Conservation (phyloP, 2,797 vertebrate species). For the Sciurus vulgaris region DNA sequence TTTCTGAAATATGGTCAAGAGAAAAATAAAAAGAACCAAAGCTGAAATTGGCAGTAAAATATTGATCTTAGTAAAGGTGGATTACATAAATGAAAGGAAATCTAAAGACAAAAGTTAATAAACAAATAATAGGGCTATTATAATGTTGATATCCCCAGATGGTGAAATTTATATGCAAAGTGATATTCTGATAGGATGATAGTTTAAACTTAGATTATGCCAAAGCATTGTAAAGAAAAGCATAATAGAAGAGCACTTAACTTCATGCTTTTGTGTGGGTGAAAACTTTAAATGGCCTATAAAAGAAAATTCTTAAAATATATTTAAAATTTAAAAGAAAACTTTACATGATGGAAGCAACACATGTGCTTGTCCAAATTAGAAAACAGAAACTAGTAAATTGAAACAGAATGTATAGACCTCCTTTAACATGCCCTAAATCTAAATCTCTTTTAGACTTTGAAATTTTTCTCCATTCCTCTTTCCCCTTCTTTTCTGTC, state of each 20-base stretch:
- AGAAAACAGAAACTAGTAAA: too few species aligned
- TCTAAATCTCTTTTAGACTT: too few species aligned
- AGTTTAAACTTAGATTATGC: not conserved
- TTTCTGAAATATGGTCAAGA: not conserved
- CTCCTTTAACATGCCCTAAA: too few species aligned
- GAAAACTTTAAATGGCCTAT: not conserved
- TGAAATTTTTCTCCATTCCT: too few species aligned
- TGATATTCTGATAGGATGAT: not conserved
- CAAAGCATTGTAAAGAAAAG: not conserved
- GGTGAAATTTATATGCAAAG: not conserved
- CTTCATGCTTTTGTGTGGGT: not conserved
- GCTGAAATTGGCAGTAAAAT: not conserved
- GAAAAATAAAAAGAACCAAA: not conserved
- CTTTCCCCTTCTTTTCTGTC: too few species aligned
- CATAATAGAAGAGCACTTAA: not conserved
- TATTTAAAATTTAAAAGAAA: not conserved
- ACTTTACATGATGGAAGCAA: not conserved
- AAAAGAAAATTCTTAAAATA: not conserved
- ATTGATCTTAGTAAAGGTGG: not conserved
- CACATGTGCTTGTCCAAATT: not conserved
- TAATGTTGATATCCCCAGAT: not conserved
- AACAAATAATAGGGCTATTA: accelerated
- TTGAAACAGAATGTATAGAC: too few species aligned
- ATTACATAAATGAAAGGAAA: not conserved
- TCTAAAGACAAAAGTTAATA: not conserved